Percentiles rank a stretch among this genome's conserved stretches.
Conservation (phyloP, 2,113 vertebrate genomes). For the Odobenus rosmarus region DNA sequence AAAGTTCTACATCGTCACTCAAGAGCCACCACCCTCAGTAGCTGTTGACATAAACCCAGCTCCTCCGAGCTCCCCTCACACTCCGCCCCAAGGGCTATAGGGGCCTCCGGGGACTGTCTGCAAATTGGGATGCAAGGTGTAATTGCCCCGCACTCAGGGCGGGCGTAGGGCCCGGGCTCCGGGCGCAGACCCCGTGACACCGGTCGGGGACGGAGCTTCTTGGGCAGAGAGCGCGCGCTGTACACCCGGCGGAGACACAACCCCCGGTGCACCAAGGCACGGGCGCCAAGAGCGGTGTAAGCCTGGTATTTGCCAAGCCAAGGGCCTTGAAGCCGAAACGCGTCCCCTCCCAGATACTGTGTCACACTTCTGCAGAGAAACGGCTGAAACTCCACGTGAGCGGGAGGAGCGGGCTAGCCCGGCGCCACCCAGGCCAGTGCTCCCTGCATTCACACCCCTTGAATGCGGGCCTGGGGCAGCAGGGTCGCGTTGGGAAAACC, state of each 20-base stretch:
- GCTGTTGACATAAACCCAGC: fast-evolving
- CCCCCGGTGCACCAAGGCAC: neutral
- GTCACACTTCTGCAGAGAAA: neutral
- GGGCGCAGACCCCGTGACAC: too few species aligned
- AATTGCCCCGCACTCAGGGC: neutral
- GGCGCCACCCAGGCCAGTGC: neutral
- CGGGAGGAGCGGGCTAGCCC: fast-evolving
- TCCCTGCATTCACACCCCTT: too few species aligned
- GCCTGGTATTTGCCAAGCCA: neutral
- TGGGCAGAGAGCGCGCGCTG: fast-evolving
- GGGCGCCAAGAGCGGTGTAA: neutral
- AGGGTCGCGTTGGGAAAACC: neutral
- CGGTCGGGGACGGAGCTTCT: neutral
- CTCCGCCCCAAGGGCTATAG: neutral
- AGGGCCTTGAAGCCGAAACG: neutral
- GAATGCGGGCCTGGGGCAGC: neutral
- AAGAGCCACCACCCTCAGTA: neutral
- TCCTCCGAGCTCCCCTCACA: neutral
- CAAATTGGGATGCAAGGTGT: neutral
- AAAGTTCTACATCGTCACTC: neutral
- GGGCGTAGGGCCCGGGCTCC: fast-evolving
- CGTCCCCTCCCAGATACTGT: neutral
- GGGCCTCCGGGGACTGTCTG: neutral
- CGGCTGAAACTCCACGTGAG: neutral
- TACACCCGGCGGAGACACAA: neutral